Base-by-base conservation (phyloP, 2,888 invertebrate species). In the Andrena flavipes region DNA sequence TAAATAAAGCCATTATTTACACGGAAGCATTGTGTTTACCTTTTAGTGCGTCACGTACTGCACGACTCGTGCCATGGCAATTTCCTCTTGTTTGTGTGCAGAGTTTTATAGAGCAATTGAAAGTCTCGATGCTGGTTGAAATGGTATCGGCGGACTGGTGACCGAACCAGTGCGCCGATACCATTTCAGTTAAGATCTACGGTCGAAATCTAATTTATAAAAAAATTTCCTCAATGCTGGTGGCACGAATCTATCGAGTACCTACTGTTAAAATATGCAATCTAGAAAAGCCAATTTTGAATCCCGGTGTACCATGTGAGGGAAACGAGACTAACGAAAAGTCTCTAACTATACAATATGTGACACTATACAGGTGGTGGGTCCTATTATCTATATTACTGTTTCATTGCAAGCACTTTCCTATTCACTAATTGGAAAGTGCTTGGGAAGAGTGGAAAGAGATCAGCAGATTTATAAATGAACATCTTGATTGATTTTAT, bases 71-170 rank as follows among this genome's bases (percentile, higher is more conserved):
- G 33, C 54, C 56, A 65, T 20, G 8, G 77, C 49, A 80, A 72
- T 79, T 67, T 72, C 80, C 20, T 13, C 23, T 60, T 35, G 68
- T 23, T 35, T 23, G 33, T 48, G 71, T 60, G 49, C 79, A 71
- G 79, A 67, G 23, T 78, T 79, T 79, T 72, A 80, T 80, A 30
- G 70, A 65, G 51, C 70, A 20, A 74, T 78, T 65, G 60, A 51
- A 60, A 65, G 64, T 13, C 48, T 29, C 23, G 49, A 20, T 35
- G 49, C 26, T 26, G 42, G 48, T 51, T n/a, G n/a, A n/a, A n/a
- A n/a, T n/a, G n/a, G n/a, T n/a, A n/a, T n/a, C n/a, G n/a, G n/a
- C n/a, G n/a, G n/a, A n/a, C n/a, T n/a, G n/a, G n/a, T n/a, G n/a
- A n/a, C n/a, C n/a, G n/a, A n/a, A n/a, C n/a, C n/a, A n/a, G n/a